Percentiles rank a stretch among this genome's conserved stretches.
Conservation (phyloP, 2,888 invertebrate genomes). For the Pyrgus malvae region DNA sequence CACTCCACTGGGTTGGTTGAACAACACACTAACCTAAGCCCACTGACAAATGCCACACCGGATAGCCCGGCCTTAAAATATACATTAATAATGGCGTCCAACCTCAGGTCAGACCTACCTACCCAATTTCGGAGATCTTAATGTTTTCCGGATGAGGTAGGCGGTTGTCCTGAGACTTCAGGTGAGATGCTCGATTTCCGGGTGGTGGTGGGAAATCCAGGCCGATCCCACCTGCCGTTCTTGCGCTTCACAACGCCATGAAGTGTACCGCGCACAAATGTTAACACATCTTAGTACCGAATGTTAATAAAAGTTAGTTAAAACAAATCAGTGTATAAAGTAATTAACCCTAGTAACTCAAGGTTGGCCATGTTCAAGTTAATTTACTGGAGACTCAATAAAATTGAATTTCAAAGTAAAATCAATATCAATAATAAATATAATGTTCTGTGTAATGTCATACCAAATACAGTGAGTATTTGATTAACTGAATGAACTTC, state of each 20-base stretch:
- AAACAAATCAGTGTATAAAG: too few species aligned
- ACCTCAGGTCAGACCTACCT: conserved; percentile 22
- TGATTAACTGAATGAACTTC: too few species aligned
- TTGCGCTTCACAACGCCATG: conserved; percentile 11
- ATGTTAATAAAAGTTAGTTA: neutral
- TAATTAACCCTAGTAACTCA: too few species aligned
- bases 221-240: conserved; percentile 9
- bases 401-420: too few species aligned
- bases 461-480: too few species aligned
- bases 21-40: too few species aligned
- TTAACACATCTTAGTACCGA: conserved; percentile 11
- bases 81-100: conserved; percentile 14
- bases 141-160: conserved; percentile 26
- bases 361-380: too few species aligned
- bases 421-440: too few species aligned
- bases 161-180: conserved; percentile 22
- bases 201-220: conserved; percentile 21
- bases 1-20: neutral
- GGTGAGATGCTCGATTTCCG: conserved; percentile 20
- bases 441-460: too few species aligned
- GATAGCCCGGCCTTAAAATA: conserved; percentile 12
- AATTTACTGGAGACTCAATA: too few species aligned
- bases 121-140: conserved; percentile 23
- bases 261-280: conserved; percentile 11
- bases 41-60: neutral